Percentiles rank a stretch among this genome's conserved stretches.
These are phyloP conservation scores for Zaprionus lineosus DNA, from an alignment of 2,888 invertebrate species.

Conservation along the genomic window DNA sequence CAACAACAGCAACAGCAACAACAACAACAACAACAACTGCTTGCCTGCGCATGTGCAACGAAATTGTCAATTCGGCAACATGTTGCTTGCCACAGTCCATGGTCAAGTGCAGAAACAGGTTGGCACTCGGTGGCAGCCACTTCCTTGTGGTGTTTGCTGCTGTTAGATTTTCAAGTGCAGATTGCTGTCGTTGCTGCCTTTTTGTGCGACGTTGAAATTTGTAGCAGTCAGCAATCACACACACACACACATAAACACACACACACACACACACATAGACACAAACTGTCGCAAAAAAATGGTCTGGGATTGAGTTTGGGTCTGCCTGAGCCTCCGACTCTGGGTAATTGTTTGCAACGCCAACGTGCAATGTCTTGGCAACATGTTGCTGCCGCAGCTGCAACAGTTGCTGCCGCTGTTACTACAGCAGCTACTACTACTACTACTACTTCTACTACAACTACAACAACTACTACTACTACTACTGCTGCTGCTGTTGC, in stretches of 20 bases:
- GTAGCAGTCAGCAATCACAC: conserved; percentile 71
- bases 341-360: conserved; percentile 71
- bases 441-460: conserved; percentile 25
- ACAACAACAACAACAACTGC: conserved; percentile 40
- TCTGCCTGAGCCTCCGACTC: conserved; percentile 8
- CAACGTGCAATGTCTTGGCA: conserved; percentile 53
- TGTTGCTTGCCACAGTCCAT: conserved; percentile 75
- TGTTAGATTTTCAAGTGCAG: conserved; percentile 65
- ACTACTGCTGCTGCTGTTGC: conserved; percentile 22
- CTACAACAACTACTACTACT: conserved; percentile 1
- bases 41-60: conserved; percentile 56
- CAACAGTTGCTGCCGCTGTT: conserved; percentile 2
- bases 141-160: conserved; percentile 58
- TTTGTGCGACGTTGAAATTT: conserved; percentile 71
- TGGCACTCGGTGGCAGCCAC: conserved; percentile 60
- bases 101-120: conserved; percentile 79
- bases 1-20: conserved; percentile 40
- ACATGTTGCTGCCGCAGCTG: conserved; percentile 44
- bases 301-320: conserved; percentile 18
- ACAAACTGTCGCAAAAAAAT: conserved; percentile 51
- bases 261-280: conserved; percentile 1
- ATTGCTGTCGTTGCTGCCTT: conserved; percentile 62
- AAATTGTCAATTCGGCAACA: conserved; percentile 79
- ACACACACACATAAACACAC: conserved; percentile 32
- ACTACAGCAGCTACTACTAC: conserved; percentile 11